Evolutionary conservation across 1,140 invertebrate genomes (phyloP), one percentile per base, ranked within the genome.

Genomic region (Probaryconus sp.): DNA sequence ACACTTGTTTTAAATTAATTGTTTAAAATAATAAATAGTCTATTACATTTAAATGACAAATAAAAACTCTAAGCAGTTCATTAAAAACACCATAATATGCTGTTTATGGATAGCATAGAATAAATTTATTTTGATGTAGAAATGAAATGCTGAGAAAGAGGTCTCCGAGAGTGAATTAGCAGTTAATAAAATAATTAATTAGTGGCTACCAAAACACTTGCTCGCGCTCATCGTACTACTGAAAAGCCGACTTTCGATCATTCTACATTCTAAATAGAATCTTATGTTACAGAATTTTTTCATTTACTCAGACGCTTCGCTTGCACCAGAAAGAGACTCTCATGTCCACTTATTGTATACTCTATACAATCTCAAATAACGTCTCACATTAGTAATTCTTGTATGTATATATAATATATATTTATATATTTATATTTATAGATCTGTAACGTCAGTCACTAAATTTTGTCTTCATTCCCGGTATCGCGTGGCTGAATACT

Each of bases 341-440:
- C 70, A 24, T 26, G 38, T 37, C 65, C 75, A 43, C 17, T 68
- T 11, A 72, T 69, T 67, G 43, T 81, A 73, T 51, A 48, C 63
- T 82, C 80, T 87, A 83, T 85, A 86, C 83, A 85, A 83, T 81
- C 67, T 84, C 84, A 82, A 77, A 81, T 79, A 82, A 56, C 80
- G 79, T 81, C 50, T 63, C 65, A 72, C 76, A 70, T 72, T 64
- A 72, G 42, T 68, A 53, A 68, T 74, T 58, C 33, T 71, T 70
- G 60, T 69, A 58, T 64, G 60, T 70, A 73, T 58, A 58, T 77
- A 56, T 67, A 40, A 28, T 79, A 75, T 76, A 76, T 73, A 26
- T 67, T 43, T 48, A 48, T 68, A 37, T 72, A 55, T 75, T 69
- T 69, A 68, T 72, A 76, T 68, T 63, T 76, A 69, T 58, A 72